These are phyloP conservation scores for Lamellibrachia columna DNA, from an alignment of 2,888 invertebrate species.

Conservation along the genomic window DNA sequence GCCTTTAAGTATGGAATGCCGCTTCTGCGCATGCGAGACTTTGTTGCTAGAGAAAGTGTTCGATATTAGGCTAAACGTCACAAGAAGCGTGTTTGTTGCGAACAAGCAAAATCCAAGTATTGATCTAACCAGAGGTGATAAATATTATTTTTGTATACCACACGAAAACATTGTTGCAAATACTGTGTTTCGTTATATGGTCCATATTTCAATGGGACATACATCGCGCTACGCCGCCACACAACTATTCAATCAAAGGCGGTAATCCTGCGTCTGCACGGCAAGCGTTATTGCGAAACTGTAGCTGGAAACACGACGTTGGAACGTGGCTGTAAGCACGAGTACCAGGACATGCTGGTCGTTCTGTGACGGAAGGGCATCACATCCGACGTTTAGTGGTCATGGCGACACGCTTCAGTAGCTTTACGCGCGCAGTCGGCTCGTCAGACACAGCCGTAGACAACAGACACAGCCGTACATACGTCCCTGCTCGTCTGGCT, in stretches of 20 bases:
- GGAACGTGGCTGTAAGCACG: not conserved
- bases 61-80: not conserved
- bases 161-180: not conserved
- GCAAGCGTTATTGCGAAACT: not conserved
- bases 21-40: not conserved
- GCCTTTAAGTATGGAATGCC: not conserved
- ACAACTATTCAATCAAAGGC: not conserved
- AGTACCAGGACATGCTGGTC: not conserved
- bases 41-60: not conserved
- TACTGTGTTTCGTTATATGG: not conserved
- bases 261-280: not conserved
- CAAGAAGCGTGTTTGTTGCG: not conserved
- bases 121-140: not conserved
- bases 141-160: not conserved
- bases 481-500: too few species aligned
- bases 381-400: too few species aligned
- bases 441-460: too few species aligned
- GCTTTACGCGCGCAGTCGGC: too few species aligned
- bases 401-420: too few species aligned
- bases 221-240: not conserved
- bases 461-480: too few species aligned
- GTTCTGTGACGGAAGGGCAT: too few species aligned
- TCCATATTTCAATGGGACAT: not conserved
- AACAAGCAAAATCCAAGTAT: too few species aligned
- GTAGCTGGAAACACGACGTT: not conserved